Base-by-base conservation (phyloP, 2,797 vertebrate species). In the Pelodytes ibericus region DNA sequence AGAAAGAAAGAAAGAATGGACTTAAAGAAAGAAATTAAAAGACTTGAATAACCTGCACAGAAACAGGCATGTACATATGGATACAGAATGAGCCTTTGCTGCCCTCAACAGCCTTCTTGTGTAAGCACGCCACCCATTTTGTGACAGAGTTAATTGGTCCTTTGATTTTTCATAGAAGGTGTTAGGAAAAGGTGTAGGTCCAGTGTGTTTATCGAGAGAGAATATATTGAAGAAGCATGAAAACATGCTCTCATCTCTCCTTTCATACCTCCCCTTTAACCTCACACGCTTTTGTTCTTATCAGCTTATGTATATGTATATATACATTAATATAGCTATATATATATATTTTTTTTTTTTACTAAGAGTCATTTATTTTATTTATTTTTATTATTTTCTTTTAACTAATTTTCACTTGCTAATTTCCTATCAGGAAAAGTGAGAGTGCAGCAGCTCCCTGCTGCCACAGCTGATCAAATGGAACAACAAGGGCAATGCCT, bases 381-480 rank as follows among this genome's bases (percentile, higher is more conserved):
- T 44, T 36, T 49, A 49, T 62, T 36, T 24, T 57, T 59, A 59
- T 81, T 65, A 60, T 27, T 77, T 56, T 68, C 82, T 27, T 77
- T 56, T 68, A 82, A 89, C 90, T 91, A 90, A 88, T 91, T 90
- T 91, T 90, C 86, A 81, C 83, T 89, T 86, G 86, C 86, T 91
- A 91, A 93, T 94, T 93, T 92, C 83, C 81, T 78, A 84, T 82
- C 71, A 82, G 84, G 82, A 86, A 74, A 18, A 25, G 83, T 81
- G 80, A 82, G 92, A 91, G 88, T 89, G 84, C 87, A 87, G 89
- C 81, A 83, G 90, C 89, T 94, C 91, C 95, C 95, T 81, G 93
- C 94, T 95, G 94, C 93, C 94, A 93, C 86, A 82, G 87, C 95
- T 97, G 96, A 98, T 98, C 95, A 98, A 98, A 98, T 96, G 95